phyloP scores from a whole-genome alignment of 2,113 vertebrate genomes.

The Hippocampus abdominalis region DNA sequence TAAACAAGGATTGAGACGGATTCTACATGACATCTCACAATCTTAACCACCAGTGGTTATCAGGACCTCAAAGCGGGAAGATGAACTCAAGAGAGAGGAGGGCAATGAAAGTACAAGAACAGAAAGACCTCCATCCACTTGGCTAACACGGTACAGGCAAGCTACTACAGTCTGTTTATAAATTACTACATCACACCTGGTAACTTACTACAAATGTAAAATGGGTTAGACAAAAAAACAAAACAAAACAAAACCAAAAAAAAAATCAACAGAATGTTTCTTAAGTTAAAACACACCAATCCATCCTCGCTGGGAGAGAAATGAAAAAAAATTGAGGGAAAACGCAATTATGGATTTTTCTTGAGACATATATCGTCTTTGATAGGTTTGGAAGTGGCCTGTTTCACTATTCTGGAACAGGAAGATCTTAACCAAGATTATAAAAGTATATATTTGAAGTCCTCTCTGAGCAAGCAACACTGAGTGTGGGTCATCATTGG shows the following conservation, averaged over 20 bases:
- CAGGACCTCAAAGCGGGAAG: conserved; percentile 46
- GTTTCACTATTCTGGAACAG: conserved; percentile 65
- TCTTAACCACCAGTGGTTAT: conserved; percentile 69
- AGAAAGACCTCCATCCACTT: conserved; percentile 73
- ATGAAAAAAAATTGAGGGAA: conserved; percentile 51
- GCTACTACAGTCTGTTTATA: conserved; percentile 81
- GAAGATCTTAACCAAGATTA: conserved; percentile 78
- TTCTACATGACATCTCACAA: conserved; percentile 51
- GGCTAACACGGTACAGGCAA: conserved; percentile 77
- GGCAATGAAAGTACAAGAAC: conserved; percentile 46
- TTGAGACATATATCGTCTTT: conserved; percentile 69
- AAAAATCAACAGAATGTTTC: conserved; percentile 61
- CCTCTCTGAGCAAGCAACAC: conserved; percentile 94
- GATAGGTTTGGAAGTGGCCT: conserved; percentile 72
- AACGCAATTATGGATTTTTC: conserved; percentile 69
- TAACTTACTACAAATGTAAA: conserved; percentile 80
- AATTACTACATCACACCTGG: conserved; percentile 84
- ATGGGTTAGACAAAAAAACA: conserved; percentile 78
- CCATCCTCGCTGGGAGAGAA: conserved; percentile 65
- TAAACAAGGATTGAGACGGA: conserved; percentile 55
- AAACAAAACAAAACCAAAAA: conserved; percentile 36
- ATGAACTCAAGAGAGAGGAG: conserved; percentile 35
- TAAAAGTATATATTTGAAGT: conserved; percentile 77
- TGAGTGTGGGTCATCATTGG: conserved; percentile 93
- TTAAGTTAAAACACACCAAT: conserved; percentile 79